Conservation (phyloP, 2,888 invertebrate genomes). For the Omphaloscelis lunosa region DNA sequence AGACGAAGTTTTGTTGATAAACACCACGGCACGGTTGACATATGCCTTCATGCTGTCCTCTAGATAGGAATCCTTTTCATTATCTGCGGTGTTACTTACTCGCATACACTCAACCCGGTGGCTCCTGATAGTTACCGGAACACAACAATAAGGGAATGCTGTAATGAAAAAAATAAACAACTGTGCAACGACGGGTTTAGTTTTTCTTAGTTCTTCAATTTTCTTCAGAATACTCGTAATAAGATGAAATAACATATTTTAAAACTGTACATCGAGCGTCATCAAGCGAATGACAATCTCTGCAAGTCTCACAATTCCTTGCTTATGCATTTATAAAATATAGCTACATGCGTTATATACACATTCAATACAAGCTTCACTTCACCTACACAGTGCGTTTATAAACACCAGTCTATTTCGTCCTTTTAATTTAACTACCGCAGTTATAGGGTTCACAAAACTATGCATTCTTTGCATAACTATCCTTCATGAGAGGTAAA, state of each 20-base stretch:
- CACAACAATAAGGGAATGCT: neutral
- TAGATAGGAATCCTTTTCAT: neutral
- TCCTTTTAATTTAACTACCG: slow-evolving; percentile 30
- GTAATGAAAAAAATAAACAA: neutral
- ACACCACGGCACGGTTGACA: too few relatives aligned
- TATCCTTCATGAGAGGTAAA: neutral
- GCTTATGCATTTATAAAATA: neutral
- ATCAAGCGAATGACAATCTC: neutral
- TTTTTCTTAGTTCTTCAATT: neutral
- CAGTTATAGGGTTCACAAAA: slow-evolving; percentile 44
- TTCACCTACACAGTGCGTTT: slow-evolving; percentile 57
- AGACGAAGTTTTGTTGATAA: neutral
- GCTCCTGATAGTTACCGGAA: neutral
- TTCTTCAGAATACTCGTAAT: neutral
- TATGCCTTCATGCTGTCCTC: neutral
- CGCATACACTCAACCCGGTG: neutral
- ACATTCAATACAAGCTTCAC: slow-evolving; percentile 29
- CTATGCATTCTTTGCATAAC: neutral
- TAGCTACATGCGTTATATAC: neutral
- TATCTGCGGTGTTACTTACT: neutral
- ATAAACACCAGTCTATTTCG: slow-evolving; percentile 37
- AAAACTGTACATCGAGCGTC: neutral
- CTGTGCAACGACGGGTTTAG: neutral
- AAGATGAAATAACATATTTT: neutral
- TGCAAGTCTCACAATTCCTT: neutral